Conservation (phyloP, 2,797 vertebrate species). For the Amblyraja radiata region DNA sequence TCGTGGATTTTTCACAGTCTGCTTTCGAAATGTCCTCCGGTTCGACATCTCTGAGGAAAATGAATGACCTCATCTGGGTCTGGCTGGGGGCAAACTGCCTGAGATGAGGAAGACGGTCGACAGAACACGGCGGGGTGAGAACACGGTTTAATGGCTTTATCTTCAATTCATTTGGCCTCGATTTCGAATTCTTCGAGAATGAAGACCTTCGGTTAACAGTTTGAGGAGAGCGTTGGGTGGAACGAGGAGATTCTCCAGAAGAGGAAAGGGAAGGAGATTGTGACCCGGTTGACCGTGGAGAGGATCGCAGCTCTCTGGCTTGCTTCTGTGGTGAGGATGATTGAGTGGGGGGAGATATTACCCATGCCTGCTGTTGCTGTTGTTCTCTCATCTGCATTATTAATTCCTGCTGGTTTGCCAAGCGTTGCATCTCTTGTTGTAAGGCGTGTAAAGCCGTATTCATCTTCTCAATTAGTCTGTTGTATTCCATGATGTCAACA, state of each 20-base stretch:
- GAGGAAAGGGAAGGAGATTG: constrained; percentile 60
- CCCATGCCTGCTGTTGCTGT: constrained; percentile 74
- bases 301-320: constrained; percentile 65
- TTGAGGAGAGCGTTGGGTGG: constrained; percentile 77
- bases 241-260: constrained; percentile 71
- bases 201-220: constrained; percentile 76
- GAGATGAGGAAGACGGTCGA: constrained; percentile 88
- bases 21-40: constrained; percentile 44
- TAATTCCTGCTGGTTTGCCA: constrained; percentile 91
- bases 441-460: constrained; percentile 85
- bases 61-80: constrained; percentile 73
- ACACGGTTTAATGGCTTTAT: constrained; percentile 86
- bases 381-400: constrained; percentile 92
- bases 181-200: constrained; percentile 75
- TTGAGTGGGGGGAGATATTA: constrained; percentile 73
- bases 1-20: neutral
- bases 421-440: constrained; percentile 91
- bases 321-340: constrained; percentile 81
- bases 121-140: constrained; percentile 83
- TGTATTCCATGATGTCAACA: constrained; percentile 84
- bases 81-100: constrained; percentile 90
- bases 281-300: constrained; percentile 70
- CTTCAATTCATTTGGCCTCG: constrained; percentile 86
- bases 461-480: constrained; percentile 87
- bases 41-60: constrained; percentile 77